Base-by-base conservation (phyloP, 30 jellyfish, hydroid and myxozoan genomes). In the Catostylus mosaicus region DNA sequence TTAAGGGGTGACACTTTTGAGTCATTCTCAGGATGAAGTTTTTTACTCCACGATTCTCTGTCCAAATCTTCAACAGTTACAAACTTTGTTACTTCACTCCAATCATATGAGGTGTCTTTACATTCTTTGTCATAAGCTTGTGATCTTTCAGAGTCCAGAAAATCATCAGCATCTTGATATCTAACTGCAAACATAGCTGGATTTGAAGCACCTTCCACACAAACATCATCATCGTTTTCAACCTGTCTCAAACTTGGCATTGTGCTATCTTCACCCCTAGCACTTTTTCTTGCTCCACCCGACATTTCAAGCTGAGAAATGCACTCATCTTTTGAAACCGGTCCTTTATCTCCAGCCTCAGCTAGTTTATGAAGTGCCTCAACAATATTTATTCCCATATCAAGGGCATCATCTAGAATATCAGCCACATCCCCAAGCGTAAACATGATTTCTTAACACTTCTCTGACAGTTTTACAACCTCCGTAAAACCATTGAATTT, bases 401-500 rank as follows among this genome's bases (percentile, higher is more conserved):
- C 96, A 19, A 94, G 77, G 70, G 99, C 99, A 61, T 88, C 62
- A 78, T 94, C 99, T 43, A 94, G 89, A 80, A 94, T 88, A 65
- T 94, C 99, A 18, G 99, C 97, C 7, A 94, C 99, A 73, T 94
- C 99, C 2, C 99, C 99, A 6, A 94, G 96, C 7, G 99, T 94
- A 54, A 94, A 94, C 99, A 94, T 94, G 27, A 35, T 73, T 27
- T 4, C 63, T 10, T 10, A 50, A 18, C 14, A 43, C 16, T 43
- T 9, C 54, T 43, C 54, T 6, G n/a, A n/a, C n/a, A n/a, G n/a
- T n/a, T n/a, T n/a, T n/a, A n/a, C n/a, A n/a, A n/a, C n/a, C n/a
- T n/a, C n/a, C n/a, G n/a, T n/a, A n/a, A n/a, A n/a, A n/a, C n/a
- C n/a, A n/a, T n/a, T n/a, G n/a, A n/a, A n/a, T n/a, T n/a, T n/a